Percentiles rank a stretch among this genome's conserved stretches.
These are phyloP conservation scores for Psittacula cyanocephala DNA, from an alignment of 2,113 vertebrate genomes.

Conservation along the genomic window DNA sequence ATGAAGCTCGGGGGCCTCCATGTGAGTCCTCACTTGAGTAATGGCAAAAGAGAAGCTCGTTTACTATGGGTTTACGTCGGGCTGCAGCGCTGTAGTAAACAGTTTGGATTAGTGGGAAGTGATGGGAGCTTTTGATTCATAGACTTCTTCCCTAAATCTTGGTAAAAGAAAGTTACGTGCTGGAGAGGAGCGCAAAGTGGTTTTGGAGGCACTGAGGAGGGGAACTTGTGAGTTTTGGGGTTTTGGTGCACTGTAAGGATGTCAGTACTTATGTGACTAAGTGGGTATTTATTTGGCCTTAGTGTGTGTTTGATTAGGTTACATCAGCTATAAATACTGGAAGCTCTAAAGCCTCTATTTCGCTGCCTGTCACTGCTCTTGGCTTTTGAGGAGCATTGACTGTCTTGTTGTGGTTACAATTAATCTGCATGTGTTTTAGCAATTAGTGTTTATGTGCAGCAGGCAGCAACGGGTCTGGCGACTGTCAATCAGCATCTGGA, in stretches of 20 bases:
- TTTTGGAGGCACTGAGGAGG: neutral
- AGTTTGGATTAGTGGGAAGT: slow-evolving; percentile 37
- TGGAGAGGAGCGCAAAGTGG: neutral
- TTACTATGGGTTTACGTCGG: neutral
- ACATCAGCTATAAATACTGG: slow-evolving; percentile 43
- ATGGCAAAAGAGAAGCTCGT: neutral
- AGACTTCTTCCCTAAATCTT: neutral
- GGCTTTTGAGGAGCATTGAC: slow-evolving; percentile 51
- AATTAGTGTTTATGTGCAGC: slow-evolving; percentile 32
- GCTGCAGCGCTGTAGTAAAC: neutral
- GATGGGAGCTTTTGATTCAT: neutral
- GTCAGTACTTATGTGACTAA: slow-evolving; percentile 14
- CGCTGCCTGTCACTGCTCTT: slow-evolving; percentile 27
- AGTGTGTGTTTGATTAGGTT: slow-evolving; percentile 54
- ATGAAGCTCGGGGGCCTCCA: neutral
- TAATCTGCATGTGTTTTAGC: slow-evolving; percentile 48
- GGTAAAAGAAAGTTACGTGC: neutral
- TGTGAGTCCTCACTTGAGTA: neutral
- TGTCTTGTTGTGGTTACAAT: slow-evolving; percentile 48
- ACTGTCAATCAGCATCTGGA: slow-evolving; percentile 47
- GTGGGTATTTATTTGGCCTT: slow-evolving; percentile 49
- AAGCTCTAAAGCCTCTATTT: slow-evolving; percentile 4
- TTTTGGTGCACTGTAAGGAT: neutral
- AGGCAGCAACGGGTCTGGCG: neutral
- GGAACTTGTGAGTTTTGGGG: neutral